These are phyloP conservation scores for Cataglyphis rosenhaueri DNA, from an alignment of 2,888 invertebrate species.

Conservation along the genomic window DNA sequence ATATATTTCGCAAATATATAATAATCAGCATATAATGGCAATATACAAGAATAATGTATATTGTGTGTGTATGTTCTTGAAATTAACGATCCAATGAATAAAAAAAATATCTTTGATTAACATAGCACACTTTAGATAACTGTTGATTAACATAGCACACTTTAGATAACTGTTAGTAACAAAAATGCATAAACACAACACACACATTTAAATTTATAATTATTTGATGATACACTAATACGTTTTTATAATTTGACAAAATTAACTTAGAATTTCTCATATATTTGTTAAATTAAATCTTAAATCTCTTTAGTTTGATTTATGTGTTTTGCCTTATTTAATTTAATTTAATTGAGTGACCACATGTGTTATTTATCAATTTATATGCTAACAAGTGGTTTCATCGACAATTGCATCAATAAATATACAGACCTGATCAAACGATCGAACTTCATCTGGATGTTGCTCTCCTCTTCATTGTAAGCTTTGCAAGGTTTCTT, in stretches of 20 bases:
- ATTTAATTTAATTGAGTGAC: background rate
- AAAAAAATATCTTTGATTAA: background rate
- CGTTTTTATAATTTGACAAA: background rate
- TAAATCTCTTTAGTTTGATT: background rate
- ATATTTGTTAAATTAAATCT: background rate
- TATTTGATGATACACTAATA: background rate
- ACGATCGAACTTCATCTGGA: slow-evolving; percentile 29
- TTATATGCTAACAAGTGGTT: background rate
- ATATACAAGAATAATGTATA: background rate
- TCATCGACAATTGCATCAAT: background rate
- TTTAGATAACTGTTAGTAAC: background rate
- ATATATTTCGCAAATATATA: background rate
- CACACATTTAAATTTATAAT: background rate
- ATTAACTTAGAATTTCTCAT: background rate
- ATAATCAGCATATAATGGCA: background rate
- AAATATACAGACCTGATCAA: slow-evolving; percentile 34
- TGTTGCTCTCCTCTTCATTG: background rate
- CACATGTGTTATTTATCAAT: background rate
- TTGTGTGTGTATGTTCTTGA: background rate
- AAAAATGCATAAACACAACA: background rate
- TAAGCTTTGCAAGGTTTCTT: slow-evolving; percentile 4
- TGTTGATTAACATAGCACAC: background rate
- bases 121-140: background rate
- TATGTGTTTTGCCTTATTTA: background rate
- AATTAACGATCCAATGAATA: background rate